These are phyloP conservation scores for Tipula vernalis DNA, from an alignment of 2,888 invertebrate species.

Conservation along the genomic window DNA sequence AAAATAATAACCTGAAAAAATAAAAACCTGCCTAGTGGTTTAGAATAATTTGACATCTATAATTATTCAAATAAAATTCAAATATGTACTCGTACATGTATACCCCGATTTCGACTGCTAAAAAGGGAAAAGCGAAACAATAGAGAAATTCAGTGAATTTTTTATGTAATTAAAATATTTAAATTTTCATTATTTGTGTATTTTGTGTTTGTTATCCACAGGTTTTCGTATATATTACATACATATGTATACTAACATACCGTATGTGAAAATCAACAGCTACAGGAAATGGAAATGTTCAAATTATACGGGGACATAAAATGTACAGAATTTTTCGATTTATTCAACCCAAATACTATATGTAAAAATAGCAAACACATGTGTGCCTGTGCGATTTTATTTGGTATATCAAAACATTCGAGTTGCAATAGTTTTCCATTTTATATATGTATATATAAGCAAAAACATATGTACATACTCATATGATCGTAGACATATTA, in stretches of 20 bases:
- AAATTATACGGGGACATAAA: neutral
- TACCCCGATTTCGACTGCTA: neutral
- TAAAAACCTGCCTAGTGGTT: neutral
- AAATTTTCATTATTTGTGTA: neutral
- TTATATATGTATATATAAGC: neutral
- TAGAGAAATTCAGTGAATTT: neutral
- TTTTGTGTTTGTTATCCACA: neutral
- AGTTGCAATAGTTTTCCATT: neutral
- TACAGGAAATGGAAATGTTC: neutral
- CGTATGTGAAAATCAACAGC: neutral
- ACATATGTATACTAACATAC: neutral
- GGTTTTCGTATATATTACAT: neutral
- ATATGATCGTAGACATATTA: neutral
- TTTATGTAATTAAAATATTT: neutral
- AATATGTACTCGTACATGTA: neutral
- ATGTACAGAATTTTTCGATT: neutral
- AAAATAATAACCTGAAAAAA: neutral
- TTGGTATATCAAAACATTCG: neutral
- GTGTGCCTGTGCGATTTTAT: neutral
- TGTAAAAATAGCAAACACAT: neutral
- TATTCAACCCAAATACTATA: neutral
- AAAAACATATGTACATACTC: neutral
- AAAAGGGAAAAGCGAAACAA: neutral
- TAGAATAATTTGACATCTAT: neutral
- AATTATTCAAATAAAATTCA: neutral